Conservation (phyloP, 2,888 invertebrate genomes). For the Volucella inflata region DNA sequence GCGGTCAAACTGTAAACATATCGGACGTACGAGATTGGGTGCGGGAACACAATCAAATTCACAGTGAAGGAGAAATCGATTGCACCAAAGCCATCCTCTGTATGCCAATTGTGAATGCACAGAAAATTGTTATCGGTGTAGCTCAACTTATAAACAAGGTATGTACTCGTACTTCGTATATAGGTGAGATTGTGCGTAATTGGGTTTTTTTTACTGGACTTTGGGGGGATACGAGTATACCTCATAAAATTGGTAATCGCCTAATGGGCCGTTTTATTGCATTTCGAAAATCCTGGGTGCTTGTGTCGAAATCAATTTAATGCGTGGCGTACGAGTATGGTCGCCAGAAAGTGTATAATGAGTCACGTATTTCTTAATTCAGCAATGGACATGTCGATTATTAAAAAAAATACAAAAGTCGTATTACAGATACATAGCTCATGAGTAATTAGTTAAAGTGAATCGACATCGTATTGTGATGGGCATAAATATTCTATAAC, state of each 20-base stretch:
- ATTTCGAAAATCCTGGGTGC: background rate
- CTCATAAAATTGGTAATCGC: conserved; percentile 12
- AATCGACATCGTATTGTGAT: too few species aligned
- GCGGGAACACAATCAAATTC: conserved; percentile 86
- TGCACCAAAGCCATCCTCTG: conserved; percentile 92
- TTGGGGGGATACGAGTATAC: background rate
- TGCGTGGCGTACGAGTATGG: too few species aligned
- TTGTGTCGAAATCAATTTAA: background rate
- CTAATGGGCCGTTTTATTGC: conserved; percentile 15
- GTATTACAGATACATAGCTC: background rate
- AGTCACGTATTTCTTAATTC: conserved; percentile 21
- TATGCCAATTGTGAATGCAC: conserved; percentile 96
- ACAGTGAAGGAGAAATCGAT: conserved; percentile 86
- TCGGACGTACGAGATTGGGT: conserved; percentile 93
- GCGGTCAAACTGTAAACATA: conserved; percentile 95
- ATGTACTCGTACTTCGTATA: conserved; percentile 65
- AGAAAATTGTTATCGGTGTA: conserved; percentile 94
- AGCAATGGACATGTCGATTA: background rate
- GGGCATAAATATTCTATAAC: too few species aligned
- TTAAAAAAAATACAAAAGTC: background rate
- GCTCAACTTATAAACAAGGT: conserved; percentile 96
- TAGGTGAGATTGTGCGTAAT: background rate
- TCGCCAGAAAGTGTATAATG: background rate
- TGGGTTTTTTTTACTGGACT: too few species aligned
- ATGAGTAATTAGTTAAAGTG: background rate